Conservation (phyloP, 2,797 vertebrate species). For the Synanceia verrucosa region DNA sequence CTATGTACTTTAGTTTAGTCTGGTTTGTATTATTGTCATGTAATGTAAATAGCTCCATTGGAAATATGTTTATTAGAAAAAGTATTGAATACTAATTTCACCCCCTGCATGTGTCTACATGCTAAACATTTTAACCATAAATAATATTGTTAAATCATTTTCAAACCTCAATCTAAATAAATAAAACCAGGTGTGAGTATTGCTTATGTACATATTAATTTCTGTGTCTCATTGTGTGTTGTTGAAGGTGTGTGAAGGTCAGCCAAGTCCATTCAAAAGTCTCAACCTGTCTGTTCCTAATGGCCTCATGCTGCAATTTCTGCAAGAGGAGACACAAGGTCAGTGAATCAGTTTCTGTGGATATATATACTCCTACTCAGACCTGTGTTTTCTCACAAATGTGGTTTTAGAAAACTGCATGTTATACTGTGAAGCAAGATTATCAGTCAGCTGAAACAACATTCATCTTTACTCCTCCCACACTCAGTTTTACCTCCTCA, state of each 20-base stretch:
- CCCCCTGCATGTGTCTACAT: not conserved
- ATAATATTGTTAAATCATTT: not conserved
- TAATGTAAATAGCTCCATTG: not conserved
- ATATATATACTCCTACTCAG: not conserved
- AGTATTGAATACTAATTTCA: not conserved
- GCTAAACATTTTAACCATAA: not conserved
- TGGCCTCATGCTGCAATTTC: slow-evolving; percentile 87
- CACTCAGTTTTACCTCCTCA: not conserved
- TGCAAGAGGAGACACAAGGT: slow-evolving; percentile 79
- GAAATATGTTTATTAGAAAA: not conserved
- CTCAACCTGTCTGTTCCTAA: slow-evolving; percentile 87
- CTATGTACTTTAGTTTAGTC: not conserved
- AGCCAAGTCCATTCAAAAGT: slow-evolving; percentile 69
- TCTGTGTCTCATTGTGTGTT: slow-evolving; percentile 16
- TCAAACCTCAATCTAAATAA: not conserved
- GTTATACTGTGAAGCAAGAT: not conserved
- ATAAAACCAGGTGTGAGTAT: not conserved
- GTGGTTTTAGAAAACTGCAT: not conserved
- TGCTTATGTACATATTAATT: not conserved
- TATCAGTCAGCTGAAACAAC: not conserved
- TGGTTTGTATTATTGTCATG: not conserved
- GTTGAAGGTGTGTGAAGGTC: slow-evolving; percentile 32
- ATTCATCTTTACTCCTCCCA: not conserved
- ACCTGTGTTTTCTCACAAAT: not conserved
- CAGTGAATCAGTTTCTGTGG: slow-evolving; percentile 33